Conservation (phyloP, 2,888 invertebrate species). For the Lordiphosa fenestrarum region DNA sequence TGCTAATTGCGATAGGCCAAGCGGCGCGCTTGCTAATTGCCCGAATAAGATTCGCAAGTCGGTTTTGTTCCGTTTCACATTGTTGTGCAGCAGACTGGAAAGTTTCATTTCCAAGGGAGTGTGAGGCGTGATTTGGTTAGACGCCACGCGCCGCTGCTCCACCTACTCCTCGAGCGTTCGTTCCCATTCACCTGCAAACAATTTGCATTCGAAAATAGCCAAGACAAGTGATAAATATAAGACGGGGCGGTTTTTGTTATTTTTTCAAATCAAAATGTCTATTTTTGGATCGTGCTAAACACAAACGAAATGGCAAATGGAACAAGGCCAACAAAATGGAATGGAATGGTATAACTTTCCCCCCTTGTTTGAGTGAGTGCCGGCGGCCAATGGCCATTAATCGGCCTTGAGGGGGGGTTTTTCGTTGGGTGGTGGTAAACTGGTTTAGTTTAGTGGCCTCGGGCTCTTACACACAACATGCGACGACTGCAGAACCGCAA, state of each 20-base stretch:
- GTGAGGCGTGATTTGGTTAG: constrained; percentile 11
- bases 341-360: constrained; percentile 25
- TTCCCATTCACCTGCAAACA: constrained; percentile 1
- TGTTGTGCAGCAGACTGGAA: constrained; percentile 62
- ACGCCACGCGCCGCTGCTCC: constrained; percentile 35
- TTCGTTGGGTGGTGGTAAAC: constrained; percentile 32
- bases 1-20: constrained; percentile 57
- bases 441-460: constrained; percentile 47
- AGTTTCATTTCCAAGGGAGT: constrained; percentile 30
- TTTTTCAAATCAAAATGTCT: constrained; percentile 14
- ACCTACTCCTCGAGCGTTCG: background rate
- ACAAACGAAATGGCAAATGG: constrained; percentile 16
- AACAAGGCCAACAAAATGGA: constrained; percentile 8
- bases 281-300: constrained; percentile 40
- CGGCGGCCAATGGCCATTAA: constrained; percentile 22
- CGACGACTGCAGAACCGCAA: constrained; percentile 43
- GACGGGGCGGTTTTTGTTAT: constrained; percentile 5
- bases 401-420: constrained; percentile 32
- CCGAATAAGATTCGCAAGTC: constrained; percentile 19
- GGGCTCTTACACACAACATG: constrained; percentile 16
- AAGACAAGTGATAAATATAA: constrained; percentile 49
- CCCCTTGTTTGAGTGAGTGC: constrained; percentile 17
- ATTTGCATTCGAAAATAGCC: constrained; percentile 52
- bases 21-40: constrained; percentile 49
- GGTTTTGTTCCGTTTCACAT: constrained; percentile 37